These are phyloP conservation scores for Ophion ventricosus DNA, from an alignment of 2,888 invertebrate genomes.

Conservation along the genomic window DNA sequence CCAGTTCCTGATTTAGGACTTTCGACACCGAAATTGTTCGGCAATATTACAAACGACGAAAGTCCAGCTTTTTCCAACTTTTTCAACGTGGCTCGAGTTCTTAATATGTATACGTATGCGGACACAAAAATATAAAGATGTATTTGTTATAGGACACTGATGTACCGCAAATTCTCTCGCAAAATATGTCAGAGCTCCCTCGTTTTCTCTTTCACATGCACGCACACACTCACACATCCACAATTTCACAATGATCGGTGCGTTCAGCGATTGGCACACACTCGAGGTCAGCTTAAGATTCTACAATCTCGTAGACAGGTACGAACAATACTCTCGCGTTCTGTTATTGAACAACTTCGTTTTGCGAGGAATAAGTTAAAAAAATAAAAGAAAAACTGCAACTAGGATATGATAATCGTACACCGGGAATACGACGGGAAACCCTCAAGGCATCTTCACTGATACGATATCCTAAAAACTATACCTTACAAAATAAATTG, in stretches of 20 bases:
- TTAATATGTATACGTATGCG: background rate
- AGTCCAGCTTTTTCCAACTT: background rate
- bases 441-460: constrained; percentile 18
- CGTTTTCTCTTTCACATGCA: background rate
- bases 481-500: background rate
- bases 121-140: constrained; percentile 19
- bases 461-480: constrained; percentile 15
- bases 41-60: background rate
- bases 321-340: constrained; percentile 59
- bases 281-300: constrained; percentile 56
- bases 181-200: constrained; percentile 58
- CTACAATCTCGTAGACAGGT: constrained; percentile 65
- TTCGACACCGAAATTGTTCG: background rate
- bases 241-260: constrained; percentile 27
- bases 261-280: constrained; percentile 44
- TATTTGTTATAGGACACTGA: constrained; percentile 32
- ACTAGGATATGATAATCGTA: constrained; percentile 13
- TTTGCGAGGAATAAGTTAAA: constrained; percentile 57
- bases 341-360: constrained; percentile 31
- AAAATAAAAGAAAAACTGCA: constrained; percentile 6
- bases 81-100: background rate
- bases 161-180: constrained; percentile 21
- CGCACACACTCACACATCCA: constrained; percentile 3
- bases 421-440: constrained; percentile 14
- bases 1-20: background rate